phyloP scores from a whole-genome alignment of 2,888 invertebrate genomes.

The Busseola fusca region DNA sequence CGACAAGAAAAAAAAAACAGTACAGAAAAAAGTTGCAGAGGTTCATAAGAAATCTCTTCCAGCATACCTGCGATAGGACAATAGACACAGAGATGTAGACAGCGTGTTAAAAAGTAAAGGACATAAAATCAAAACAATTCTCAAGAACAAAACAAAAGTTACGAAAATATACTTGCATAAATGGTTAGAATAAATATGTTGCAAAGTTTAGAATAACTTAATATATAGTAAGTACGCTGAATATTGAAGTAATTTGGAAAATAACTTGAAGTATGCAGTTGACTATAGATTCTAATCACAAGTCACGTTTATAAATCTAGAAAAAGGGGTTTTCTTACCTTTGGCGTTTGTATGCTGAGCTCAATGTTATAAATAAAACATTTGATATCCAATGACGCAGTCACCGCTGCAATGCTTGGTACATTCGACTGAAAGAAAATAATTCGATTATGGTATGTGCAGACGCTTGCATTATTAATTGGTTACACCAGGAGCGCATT shows the following conservation, averaged over 20 bases:
- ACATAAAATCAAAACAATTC: no score
- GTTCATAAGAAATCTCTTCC: no score
- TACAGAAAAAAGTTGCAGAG: no score
- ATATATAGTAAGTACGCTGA: not conserved
- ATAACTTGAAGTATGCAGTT: not conserved
- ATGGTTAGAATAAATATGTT: not conserved
- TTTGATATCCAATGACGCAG: slow-evolving; percentile 91
- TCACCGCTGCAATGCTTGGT: slow-evolving; percentile 92
- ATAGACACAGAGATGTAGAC: no score
- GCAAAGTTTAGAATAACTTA: not conserved
- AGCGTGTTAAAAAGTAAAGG: no score
- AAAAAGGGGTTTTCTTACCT: slow-evolving; percentile 69
- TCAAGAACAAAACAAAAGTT: no score
- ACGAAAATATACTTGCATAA: no score
- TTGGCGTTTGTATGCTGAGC: slow-evolving; percentile 93
- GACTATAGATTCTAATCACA: slow-evolving; percentile 1
- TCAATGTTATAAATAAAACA: slow-evolving; percentile 93
- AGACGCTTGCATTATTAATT: not conserved
- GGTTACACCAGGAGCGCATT: not conserved
- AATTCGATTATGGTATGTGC: not conserved
- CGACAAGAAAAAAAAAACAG: no score
- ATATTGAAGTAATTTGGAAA: slow-evolving; percentile 8
- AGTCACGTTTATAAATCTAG: slow-evolving; percentile 4
- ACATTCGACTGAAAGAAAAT: slow-evolving; percentile 78
- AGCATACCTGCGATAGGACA: no score